A percentile compares a stretch with the other conserved stretches of the same genome.
phyloP scores from a whole-genome alignment of 2,797 vertebrate genomes.

The Sandelia bainsii region DNA sequence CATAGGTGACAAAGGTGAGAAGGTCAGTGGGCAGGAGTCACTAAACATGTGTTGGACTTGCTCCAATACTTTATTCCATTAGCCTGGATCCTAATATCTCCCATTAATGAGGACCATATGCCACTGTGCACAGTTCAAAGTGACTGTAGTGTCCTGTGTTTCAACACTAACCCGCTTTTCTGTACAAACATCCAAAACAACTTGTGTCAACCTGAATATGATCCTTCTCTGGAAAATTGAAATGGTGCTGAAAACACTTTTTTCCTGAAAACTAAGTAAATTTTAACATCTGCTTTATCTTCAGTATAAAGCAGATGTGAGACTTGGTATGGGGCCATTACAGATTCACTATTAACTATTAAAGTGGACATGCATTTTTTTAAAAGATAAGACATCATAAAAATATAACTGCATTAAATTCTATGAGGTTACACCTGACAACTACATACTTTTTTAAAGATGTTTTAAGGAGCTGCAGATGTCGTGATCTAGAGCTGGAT shows the following conservation, averaged over 20 bases:
- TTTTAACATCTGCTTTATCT: conserved; percentile 19
- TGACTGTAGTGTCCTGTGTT: conserved; percentile 22
- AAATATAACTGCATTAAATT: not conserved
- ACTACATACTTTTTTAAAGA: not conserved
- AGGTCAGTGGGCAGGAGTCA: conserved; percentile 17
- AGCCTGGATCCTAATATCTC: conserved; percentile 30
- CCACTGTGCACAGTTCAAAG: conserved; percentile 52
- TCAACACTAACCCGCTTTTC: conserved; percentile 15
- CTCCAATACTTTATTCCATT: conserved; percentile 45
- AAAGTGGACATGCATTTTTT: not conserved
- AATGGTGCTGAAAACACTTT: not conserved
- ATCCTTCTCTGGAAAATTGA: conserved; percentile 11
- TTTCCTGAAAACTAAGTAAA: conserved; percentile 1
- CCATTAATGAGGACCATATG: conserved; percentile 61
- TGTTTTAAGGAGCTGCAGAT: conserved; percentile 29
- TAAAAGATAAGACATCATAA: not conserved
- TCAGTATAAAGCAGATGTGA: conserved; percentile 10
- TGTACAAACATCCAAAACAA: conserved; percentile 32
- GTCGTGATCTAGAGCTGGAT: conserved; percentile 17
- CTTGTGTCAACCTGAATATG: conserved; percentile 19
- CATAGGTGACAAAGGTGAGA: not conserved
- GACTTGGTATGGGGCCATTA: not conserved
- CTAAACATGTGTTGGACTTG: conserved; percentile 34
- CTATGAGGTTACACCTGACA: no score
- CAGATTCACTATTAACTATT: not conserved